phyloP scores from a whole-genome alignment of 2,797 vertebrate species.

The Esox masquinongy region DNA sequence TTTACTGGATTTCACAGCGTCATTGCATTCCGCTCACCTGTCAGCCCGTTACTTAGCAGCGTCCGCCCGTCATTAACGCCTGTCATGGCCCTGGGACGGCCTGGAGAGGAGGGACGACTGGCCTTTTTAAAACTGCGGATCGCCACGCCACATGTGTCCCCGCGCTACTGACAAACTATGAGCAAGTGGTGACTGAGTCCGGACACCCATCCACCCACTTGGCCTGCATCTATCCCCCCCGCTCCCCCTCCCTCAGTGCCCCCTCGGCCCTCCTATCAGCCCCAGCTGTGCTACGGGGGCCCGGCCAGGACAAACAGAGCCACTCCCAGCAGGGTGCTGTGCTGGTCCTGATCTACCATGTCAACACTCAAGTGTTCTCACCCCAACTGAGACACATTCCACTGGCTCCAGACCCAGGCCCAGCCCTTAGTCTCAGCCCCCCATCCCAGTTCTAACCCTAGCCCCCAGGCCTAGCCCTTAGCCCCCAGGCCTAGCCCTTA shows the following conservation, averaged over 20 bases:
- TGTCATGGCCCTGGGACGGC: neutral
- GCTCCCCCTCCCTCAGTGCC: neutral
- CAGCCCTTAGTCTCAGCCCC: no score
- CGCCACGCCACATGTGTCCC: constrained; percentile 71
- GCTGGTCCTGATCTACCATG: neutral
- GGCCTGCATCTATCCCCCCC: neutral
- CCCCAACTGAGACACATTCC: neutral
- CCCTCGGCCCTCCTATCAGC: neutral
- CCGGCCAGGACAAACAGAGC: neutral
- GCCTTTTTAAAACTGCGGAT: constrained; percentile 51
- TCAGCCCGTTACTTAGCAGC: constrained; percentile 70
- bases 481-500: no score
- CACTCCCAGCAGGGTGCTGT: constrained; percentile 1
- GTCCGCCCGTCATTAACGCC: constrained; percentile 67
- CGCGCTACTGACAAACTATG: constrained; percentile 36
- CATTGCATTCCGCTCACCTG: constrained; percentile 71
- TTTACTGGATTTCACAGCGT: constrained; percentile 34
- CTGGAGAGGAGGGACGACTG: neutral
- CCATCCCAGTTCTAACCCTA: neutral
- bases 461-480: neutral
- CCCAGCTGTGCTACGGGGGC: neutral
- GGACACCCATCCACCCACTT: neutral
- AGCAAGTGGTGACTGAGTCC: neutral
- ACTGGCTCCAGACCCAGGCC: neutral
- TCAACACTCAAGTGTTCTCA: neutral